Conservation (phyloP, 2,797 vertebrate species). For the Trachurus trachurus region DNA sequence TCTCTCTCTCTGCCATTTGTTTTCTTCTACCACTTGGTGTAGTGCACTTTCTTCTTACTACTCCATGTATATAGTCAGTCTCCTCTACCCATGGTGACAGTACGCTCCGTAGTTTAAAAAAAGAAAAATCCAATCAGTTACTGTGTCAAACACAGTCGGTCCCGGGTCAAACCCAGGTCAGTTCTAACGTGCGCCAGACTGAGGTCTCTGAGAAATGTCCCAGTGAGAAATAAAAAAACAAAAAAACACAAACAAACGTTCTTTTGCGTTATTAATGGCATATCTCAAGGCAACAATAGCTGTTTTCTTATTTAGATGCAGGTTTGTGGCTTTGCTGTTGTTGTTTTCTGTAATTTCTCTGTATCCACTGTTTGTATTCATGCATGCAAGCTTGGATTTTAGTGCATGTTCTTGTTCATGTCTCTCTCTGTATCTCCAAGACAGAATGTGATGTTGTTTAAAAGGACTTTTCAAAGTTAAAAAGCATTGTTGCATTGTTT, state of each 20-base stretch:
- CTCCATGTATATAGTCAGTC: conserved; percentile 40
- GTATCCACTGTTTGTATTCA: conserved; percentile 85
- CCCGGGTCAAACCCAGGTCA: conserved; percentile 54
- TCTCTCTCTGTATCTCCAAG: conserved; percentile 52
- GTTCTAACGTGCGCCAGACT: conserved; percentile 61
- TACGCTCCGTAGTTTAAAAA: conserved; percentile 25
- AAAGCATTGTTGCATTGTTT: conserved; percentile 59
- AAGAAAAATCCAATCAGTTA: conserved; percentile 37
- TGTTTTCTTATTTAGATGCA: conserved; percentile 82
- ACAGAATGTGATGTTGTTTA: conserved; percentile 36
- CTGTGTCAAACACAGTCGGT: conserved; percentile 54
- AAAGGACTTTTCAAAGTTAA: conserved; percentile 53
- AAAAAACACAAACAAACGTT: conserved; percentile 54
- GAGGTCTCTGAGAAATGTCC: conserved; percentile 55
- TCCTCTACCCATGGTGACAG: conserved; percentile 39
- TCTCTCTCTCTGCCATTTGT: conserved; percentile 58
- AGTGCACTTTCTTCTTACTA: conserved; percentile 69
- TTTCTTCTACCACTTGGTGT: conserved; percentile 56
- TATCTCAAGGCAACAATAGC: conserved; percentile 91
- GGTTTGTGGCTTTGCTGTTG: conserved; percentile 80
- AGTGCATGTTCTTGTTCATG: conserved; percentile 63
- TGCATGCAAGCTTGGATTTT: conserved; percentile 91
- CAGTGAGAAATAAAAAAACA: conserved; percentile 34
- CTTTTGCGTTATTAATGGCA: conserved; percentile 65
- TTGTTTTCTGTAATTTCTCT: conserved; percentile 69